Percentiles rank a stretch among this genome's conserved stretches.
Evolutionary conservation across 2,888 invertebrate species (phyloP).

Genomic region (Tipula vernalis): DNA sequence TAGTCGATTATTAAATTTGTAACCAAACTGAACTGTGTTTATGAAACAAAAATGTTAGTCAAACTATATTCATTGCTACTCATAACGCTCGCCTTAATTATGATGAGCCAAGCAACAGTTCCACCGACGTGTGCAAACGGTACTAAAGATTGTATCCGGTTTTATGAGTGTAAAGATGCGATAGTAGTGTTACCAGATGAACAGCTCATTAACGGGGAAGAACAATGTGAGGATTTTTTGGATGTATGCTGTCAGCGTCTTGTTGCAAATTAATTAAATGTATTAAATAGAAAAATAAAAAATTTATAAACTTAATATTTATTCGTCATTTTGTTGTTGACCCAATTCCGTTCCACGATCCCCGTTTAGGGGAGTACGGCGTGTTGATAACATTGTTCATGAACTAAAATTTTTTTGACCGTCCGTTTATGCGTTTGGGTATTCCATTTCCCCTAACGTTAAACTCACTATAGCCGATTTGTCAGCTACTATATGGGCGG

Average conservation of each 20-base stretch:
- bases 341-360: slow-evolving; percentile 54
- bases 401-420: slow-evolving; percentile 43
- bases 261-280: too few species aligned
- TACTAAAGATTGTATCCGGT: neutral
- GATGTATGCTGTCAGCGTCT: neutral
- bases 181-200: neutral
- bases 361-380: slow-evolving; percentile 53
- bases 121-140: neutral
- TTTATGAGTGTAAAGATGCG: neutral
- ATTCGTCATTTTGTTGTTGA: too few species aligned
- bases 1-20: neutral
- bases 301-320: too few species aligned
- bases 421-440: slow-evolving; percentile 61
- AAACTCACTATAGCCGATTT: slow-evolving; percentile 23
- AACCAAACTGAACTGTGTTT: neutral
- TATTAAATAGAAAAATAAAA: too few species aligned
- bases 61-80: neutral
- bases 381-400: slow-evolving; percentile 48
- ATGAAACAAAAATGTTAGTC: neutral
- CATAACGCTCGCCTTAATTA: neutral
- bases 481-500: slow-evolving; percentile 57
- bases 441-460: slow-evolving; percentile 68
- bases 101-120: neutral
- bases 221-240: too few species aligned
- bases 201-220: neutral